These are phyloP conservation scores for Furcula furcula DNA, from an alignment of 2,888 invertebrate species.

Conservation along the genomic window DNA sequence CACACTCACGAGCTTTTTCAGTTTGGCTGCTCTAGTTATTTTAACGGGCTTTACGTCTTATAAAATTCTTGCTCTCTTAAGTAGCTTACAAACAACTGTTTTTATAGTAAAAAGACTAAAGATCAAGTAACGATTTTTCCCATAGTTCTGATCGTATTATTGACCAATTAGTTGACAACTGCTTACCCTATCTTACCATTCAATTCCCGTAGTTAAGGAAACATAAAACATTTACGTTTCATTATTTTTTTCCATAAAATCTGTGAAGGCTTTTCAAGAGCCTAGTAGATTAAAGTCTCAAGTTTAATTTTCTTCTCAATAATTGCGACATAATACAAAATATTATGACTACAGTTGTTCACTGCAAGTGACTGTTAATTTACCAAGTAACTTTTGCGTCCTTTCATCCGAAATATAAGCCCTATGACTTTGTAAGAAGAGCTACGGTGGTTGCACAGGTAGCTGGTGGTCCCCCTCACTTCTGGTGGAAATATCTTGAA, in stretches of 20 bases:
- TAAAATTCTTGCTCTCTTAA: too few species aligned
- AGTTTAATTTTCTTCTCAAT: conserved; percentile 35
- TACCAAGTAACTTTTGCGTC: conserved; percentile 23
- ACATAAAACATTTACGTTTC: too few species aligned
- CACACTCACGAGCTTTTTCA: too few species aligned
- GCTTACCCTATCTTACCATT: too few species aligned
- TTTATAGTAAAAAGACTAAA: too few species aligned
- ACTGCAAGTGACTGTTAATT: conserved; percentile 60
- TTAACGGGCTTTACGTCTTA: too few species aligned
- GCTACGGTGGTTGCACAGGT: conserved; percentile 28
- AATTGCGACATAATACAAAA: conserved; percentile 48
- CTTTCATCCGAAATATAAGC: conserved; percentile 21
- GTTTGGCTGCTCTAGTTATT: too few species aligned
- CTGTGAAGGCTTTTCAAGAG: conserved; percentile 16
- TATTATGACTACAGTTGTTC: conserved; percentile 38
- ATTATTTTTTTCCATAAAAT: conserved; percentile 28
- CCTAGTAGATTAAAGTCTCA: conserved; percentile 18
- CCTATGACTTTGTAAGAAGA: conserved; percentile 32
- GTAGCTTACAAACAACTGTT: too few species aligned
- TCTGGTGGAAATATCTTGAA: conserved; percentile 57
- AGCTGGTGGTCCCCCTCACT: conserved; percentile 33
- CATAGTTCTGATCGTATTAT: too few species aligned
- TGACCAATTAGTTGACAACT: too few species aligned
- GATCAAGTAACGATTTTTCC: too few species aligned
- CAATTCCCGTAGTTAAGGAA: too few species aligned